phyloP scores from a whole-genome alignment of 2,797 vertebrate genomes.

The Poeciliopsis turneri region DNA sequence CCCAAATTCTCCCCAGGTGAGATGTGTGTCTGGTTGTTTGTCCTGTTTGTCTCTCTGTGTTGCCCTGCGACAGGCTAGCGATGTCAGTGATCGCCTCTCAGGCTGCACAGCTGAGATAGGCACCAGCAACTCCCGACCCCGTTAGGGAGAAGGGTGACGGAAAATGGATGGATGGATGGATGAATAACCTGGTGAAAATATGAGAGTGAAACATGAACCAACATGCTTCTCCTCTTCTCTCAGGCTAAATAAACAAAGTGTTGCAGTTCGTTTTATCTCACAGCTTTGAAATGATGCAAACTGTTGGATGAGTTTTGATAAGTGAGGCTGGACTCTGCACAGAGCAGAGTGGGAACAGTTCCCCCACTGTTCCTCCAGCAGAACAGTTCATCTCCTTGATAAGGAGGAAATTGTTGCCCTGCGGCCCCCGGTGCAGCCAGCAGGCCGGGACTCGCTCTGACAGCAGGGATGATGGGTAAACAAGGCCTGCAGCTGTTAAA shows the following conservation, averaged over 20 bases:
- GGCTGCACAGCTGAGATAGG: no score
- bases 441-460: slow-evolving; percentile 60
- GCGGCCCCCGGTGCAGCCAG: slow-evolving; percentile 28
- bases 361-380: background rate
- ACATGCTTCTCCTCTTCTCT: background rate
- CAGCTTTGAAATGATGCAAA: background rate
- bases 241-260: background rate
- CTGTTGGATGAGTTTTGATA: slow-evolving; percentile 5
- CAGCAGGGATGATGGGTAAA: slow-evolving; percentile 38
- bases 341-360: background rate
- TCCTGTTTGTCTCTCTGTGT: no score
- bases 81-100: no score
- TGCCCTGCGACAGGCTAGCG: no score
- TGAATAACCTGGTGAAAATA: background rate
- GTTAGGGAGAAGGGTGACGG: no score
- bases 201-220: no score
- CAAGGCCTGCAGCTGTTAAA: slow-evolving; percentile 33
- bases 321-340: background rate
- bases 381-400: background rate
- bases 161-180: no score
- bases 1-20: no score
- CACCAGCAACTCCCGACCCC: no score
- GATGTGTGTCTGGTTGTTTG: no score
- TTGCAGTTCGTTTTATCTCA: background rate
- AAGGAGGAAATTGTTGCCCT: slow-evolving; percentile 28